A percentile compares a stretch with the other conserved stretches of the same genome.
These are phyloP conservation scores for Nomada fucata DNA, from an alignment of 2,888 invertebrate genomes.

Conservation along the genomic window DNA sequence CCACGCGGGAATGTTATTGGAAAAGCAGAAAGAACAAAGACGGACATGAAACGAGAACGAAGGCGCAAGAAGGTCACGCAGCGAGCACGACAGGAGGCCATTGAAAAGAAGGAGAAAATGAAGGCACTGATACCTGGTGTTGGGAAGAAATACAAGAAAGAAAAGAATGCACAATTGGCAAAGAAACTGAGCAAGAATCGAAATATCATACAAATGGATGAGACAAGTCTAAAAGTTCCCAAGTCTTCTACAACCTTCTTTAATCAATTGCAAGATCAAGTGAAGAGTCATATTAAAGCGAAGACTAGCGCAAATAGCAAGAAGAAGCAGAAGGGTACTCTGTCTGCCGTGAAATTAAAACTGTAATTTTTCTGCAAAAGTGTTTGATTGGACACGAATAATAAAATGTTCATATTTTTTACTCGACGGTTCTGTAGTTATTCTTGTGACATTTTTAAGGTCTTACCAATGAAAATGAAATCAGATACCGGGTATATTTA, in stretches of 20 bases:
- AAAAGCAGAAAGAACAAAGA: slow-evolving; percentile 91
- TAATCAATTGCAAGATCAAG: slow-evolving; percentile 92
- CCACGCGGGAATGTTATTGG: slow-evolving; percentile 87
- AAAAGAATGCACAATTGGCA: slow-evolving; percentile 87
- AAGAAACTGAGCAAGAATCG: slow-evolving; percentile 88
- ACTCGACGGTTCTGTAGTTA: too few species aligned
- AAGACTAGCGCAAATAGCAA: slow-evolving; percentile 80
- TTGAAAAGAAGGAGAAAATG: slow-evolving; percentile 83
- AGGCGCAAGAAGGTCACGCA: slow-evolving; percentile 94
- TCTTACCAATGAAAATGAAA: too few species aligned
- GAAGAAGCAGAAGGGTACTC: slow-evolving; percentile 80
- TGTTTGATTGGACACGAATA: slow-evolving; percentile 15
- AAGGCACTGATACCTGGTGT: slow-evolving; percentile 84
- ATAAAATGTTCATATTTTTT: too few species aligned
- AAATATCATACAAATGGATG: slow-evolving; percentile 86
- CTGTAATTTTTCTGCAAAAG: slow-evolving; percentile 83
- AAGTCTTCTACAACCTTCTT: slow-evolving; percentile 95
- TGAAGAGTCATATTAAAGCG: slow-evolving; percentile 85
- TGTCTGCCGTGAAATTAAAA: slow-evolving; percentile 87
- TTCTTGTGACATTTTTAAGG: too few species aligned
- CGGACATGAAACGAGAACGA: slow-evolving; percentile 95
- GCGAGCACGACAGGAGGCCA: slow-evolving; percentile 85
- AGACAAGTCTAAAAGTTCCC: slow-evolving; percentile 84
- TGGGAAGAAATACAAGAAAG: slow-evolving; percentile 85
- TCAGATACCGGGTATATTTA: too few species aligned